Evolutionary conservation across 2,113 vertebrate genomes (phyloP).

Genomic region (Rhinolophus sinicus): DNA sequence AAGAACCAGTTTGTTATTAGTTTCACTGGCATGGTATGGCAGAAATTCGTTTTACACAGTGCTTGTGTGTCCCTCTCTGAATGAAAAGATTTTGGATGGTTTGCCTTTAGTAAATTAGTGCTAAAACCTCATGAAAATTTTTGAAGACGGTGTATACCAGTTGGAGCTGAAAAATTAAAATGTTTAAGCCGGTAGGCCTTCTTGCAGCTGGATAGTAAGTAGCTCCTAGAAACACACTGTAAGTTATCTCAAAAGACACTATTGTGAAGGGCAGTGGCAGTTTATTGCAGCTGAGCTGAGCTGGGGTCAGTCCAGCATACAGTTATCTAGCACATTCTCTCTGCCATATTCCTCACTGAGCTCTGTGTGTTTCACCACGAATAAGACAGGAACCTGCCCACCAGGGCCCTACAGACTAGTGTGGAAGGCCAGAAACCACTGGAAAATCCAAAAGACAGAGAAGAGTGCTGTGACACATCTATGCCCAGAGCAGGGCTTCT

Average conservation of each 20-base stretch:
- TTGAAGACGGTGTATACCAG: not conserved
- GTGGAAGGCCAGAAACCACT: not conserved
- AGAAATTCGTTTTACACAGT: not conserved
- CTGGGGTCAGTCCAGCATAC: not conserved
- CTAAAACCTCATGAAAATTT: not conserved
- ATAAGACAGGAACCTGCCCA: not conserved
- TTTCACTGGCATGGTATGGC: not conserved
- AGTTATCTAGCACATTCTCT: not conserved
- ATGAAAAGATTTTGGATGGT: not conserved
- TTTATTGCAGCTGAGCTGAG: not conserved
- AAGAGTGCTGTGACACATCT: not conserved
- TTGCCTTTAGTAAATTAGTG: constrained; percentile 10
- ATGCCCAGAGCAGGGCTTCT: not conserved
- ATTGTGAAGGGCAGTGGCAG: not conserved
- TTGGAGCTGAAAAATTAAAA: not conserved
- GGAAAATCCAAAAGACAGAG: not conserved
- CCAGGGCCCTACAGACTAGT: not conserved
- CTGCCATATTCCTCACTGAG: not conserved
- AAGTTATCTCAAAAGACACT: not conserved
- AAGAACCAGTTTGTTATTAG: not conserved
- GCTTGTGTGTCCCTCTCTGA: not conserved
- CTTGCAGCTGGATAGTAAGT: not conserved
- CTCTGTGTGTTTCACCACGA: not conserved
- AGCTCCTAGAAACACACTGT: not conserved
- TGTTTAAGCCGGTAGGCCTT: not conserved